These are phyloP conservation scores for Anthopleura sola DNA, from an alignment of 64 coral and sea anemone genomes.

Conservation along the genomic window DNA sequence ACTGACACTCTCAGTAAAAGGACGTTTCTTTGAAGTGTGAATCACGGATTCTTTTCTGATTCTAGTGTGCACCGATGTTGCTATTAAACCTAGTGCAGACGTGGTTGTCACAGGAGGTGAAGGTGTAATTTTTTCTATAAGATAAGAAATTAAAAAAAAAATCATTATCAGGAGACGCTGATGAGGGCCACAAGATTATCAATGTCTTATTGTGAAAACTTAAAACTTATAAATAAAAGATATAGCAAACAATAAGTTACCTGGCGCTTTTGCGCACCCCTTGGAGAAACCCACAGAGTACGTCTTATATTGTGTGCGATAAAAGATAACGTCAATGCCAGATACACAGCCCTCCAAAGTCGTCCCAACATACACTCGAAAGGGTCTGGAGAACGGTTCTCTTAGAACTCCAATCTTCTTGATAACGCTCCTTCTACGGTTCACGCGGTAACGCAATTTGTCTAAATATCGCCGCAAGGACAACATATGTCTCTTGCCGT, in stretches of 20 bases:
- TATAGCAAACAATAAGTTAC: slow-evolving; percentile 27
- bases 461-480: not conserved
- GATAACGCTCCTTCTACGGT: not conserved
- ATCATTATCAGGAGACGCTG: too few relatives aligned
- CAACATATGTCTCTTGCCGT: slow-evolving; percentile 41
- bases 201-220: not conserved
- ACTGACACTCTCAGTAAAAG: not conserved
- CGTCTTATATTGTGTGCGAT: not conserved
- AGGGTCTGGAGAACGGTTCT: slow-evolving; percentile 18
- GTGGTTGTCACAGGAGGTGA: not conserved
- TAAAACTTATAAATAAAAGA: too few relatives aligned
- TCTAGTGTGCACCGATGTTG: not conserved
- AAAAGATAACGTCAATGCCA: slow-evolving; percentile 17
- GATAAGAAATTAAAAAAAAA: not conserved
- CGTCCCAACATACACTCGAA: slow-evolving; percentile 20
- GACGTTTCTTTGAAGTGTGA: not conserved
- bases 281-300: slow-evolving; percentile 13
- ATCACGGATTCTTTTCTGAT: not conserved
- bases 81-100: not conserved
- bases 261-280: not conserved
- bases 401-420: not conserved
- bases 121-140: not conserved
- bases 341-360: slow-evolving; percentile 43
- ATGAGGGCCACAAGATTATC: too few relatives aligned
- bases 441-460: slow-evolving; percentile 23